Evolutionary conservation across 2,113 vertebrate genomes (phyloP), one percentile per base, ranked within the genome.

Genomic region (Tyrannus savana): DNA sequence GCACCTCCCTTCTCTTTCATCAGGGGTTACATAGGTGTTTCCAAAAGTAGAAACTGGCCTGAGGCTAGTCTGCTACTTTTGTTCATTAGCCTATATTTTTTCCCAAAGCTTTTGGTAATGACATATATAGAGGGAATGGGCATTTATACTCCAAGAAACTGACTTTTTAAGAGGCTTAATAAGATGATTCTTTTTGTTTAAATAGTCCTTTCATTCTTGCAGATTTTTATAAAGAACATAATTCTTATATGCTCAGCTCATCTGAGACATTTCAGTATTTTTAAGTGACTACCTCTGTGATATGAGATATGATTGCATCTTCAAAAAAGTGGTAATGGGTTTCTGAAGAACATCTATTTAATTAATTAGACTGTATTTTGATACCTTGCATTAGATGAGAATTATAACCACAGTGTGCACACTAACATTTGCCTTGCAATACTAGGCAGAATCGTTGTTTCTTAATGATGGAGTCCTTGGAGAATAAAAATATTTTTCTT

Each of bases 31-130:
- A 9, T 2, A 76, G 42, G 33, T 4, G 1, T 71, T 83, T 74
- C 87, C 28, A 49, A 74, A 87, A 42, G 23, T 55, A 87, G 92
- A 71, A 86, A 63, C 12, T 88, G 75, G 23, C 85, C 67, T 67
- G 82, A 90, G 67, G 39, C 82, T 73, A 53, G n/a, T 18, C 42
- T 74, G 33, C n/a, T 82, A 4, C 59, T 90, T 83, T 66, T 72
- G 8, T 84, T 89, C 47, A 19, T 75, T 72, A 76, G 52, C 41
- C 58, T 82, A 39, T 46, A 33, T 72, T 83, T 93, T 55, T 74
- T n/a, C 7, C n/a, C 49, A 62, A 47, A 71, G 13, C 18, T 87
- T 93, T 52, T 68, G 35, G 8, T 94, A 93, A 92, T 80, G 72
- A 71, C 30, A 33, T 88, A 14, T 47, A 16, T 46, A 50, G 59